A percentile compares a stretch with the other conserved stretches of the same genome.
Evolutionary conservation across 2,797 vertebrate species (phyloP).

Genomic region (Brachyalestes nurse): DNA sequence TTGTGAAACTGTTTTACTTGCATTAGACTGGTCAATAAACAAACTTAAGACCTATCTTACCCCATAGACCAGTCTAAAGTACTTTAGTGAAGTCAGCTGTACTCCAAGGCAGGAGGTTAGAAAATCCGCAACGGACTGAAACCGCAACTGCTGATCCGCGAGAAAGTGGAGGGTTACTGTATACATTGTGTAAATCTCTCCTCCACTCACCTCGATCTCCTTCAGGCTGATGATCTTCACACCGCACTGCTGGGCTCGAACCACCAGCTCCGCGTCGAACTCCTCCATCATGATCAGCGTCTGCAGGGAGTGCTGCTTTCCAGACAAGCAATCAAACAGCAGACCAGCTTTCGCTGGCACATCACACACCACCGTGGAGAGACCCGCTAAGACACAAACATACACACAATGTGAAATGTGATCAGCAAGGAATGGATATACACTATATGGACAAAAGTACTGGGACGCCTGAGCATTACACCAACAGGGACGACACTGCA

Average conservation of each 20-base stretch:
- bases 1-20: too few species aligned
- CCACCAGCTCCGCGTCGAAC: conserved; percentile 73
- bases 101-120: too few species aligned
- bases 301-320: conserved; percentile 72
- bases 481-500: too few species aligned
- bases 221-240: conserved; percentile 80
- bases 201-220: conserved; percentile 76
- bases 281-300: conserved; percentile 80
- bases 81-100: too few species aligned
- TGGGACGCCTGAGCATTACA: too few species aligned
- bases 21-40: too few species aligned
- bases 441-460: background rate
- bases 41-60: too few species aligned
- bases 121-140: too few species aligned
- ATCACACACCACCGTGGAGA: conserved; percentile 83
- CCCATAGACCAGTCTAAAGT: too few species aligned
- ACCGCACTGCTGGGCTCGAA: conserved; percentile 76
- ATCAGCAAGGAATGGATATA: background rate
- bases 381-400: conserved; percentile 68
- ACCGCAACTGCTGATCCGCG: too few species aligned
- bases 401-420: background rate
- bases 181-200: background rate
- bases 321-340: conserved; percentile 75
- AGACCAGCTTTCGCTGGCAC: conserved; percentile 79
- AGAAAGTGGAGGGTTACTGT: too few species aligned